phyloP scores from a whole-genome alignment of 1,140 invertebrate genomes.

The Papilio xuthus region DNA sequence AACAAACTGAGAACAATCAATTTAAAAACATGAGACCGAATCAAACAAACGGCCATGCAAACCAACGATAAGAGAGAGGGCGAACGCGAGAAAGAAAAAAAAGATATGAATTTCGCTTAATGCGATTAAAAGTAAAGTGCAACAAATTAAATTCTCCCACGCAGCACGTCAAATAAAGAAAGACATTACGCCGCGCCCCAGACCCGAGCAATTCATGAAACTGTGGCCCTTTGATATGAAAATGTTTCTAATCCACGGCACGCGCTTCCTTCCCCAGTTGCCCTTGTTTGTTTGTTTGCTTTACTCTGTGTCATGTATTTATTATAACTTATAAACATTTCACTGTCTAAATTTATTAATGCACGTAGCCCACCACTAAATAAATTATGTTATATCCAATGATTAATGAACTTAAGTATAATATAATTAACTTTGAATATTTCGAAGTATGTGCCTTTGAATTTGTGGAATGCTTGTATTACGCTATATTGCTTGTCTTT shows the following conservation, averaged over 20 bases:
- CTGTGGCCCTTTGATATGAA: constrained; percentile 77
- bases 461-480: constrained; percentile 58
- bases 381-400: constrained; percentile 71
- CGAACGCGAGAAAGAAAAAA: constrained; percentile 47
- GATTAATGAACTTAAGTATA: constrained; percentile 70
- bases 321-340: constrained; percentile 62
- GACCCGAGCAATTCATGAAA: constrained; percentile 74
- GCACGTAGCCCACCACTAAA: constrained; percentile 52
- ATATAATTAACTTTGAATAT: constrained; percentile 65
- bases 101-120: constrained; percentile 61
- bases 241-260: constrained; percentile 74
- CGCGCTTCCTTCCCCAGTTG: constrained; percentile 61
- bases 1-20: constrained; percentile 31
- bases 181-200: constrained; percentile 62
- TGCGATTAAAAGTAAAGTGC: constrained; percentile 68
- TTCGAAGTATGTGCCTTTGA: constrained; percentile 54
- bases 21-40: constrained; percentile 20
- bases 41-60: constrained; percentile 49
- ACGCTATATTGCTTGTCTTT: constrained; percentile 49
- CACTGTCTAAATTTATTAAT: constrained; percentile 71
- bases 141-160: constrained; percentile 77
- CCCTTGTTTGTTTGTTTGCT: constrained; percentile 62
- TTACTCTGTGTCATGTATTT: constrained; percentile 56
- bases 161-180: constrained; percentile 63
- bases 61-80: constrained; percentile 50